Evolutionary conservation across 2,888 invertebrate species (phyloP).

Genomic region (Pecten maximus): DNA sequence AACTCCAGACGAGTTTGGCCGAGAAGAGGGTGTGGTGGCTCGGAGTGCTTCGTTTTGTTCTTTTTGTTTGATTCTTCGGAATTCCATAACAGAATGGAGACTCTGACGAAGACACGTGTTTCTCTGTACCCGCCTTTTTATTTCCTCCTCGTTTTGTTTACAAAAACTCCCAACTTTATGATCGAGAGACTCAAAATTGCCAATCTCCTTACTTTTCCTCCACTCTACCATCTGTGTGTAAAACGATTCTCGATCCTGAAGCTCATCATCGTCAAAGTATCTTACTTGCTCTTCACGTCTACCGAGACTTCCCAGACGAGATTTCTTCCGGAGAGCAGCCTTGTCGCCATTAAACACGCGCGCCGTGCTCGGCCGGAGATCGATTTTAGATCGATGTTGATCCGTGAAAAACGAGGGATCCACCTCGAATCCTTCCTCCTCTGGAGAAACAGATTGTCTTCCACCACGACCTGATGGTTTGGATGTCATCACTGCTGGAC

Average conservation of each 20-base stretch:
- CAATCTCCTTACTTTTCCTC: constrained; percentile 46
- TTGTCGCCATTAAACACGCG: constrained; percentile 24
- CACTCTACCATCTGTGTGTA: constrained; percentile 42
- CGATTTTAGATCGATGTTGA: constrained; percentile 51
- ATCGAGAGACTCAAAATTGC: constrained; percentile 41
- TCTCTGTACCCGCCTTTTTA: neutral
- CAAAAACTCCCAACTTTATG: constrained; percentile 45
- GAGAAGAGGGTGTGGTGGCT: neutral
- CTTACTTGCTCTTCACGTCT: constrained; percentile 40
- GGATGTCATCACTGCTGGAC: constrained; percentile 38
- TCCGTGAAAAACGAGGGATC: constrained; percentile 52
- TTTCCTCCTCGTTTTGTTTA: constrained; percentile 10
- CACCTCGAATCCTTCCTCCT: constrained; percentile 11
- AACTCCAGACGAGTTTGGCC: neutral
- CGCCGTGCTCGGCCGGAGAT: constrained; percentile 52
- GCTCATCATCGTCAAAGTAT: constrained; percentile 55
- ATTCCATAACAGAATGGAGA: neutral
- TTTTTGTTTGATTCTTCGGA: neutral
- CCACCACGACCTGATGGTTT: constrained; percentile 38
- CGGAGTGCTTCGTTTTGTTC: neutral
- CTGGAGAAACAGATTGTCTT: neutral
- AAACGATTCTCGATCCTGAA: constrained; percentile 49
- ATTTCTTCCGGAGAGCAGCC: constrained; percentile 27
- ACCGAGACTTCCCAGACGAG: constrained; percentile 45
- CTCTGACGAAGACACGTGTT: constrained; percentile 11